These are phyloP conservation scores for Macroteleia sp. DNA, from an alignment of 2,888 invertebrate species.

Conservation along the genomic window DNA sequence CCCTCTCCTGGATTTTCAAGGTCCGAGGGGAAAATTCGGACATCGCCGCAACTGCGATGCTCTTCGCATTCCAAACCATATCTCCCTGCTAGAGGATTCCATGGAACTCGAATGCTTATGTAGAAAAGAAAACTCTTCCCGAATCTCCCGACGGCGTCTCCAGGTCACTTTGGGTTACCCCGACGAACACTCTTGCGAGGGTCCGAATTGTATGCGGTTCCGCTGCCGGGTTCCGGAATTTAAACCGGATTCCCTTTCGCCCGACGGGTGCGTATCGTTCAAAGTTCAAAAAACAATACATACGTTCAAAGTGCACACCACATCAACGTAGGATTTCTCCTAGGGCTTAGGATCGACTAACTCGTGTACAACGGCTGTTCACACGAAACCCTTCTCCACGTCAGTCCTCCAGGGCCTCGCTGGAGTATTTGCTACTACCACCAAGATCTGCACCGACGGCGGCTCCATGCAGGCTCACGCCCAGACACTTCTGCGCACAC, in stretches of 20 bases:
- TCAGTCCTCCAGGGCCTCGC: slow-evolving; percentile 87
- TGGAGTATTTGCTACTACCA: slow-evolving; percentile 87
- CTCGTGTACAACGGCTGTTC: slow-evolving; percentile 88
- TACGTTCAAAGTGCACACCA: slow-evolving; percentile 79
- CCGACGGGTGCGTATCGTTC: slow-evolving; percentile 82
- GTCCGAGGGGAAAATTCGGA: slow-evolving; percentile 84
- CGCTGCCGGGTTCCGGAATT: slow-evolving; percentile 87
- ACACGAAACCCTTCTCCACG: slow-evolving; percentile 87
- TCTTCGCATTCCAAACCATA: slow-evolving; percentile 85
- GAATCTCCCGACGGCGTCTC: slow-evolving; percentile 85
- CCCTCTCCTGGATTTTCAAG: slow-evolving; percentile 85
- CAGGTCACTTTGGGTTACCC: slow-evolving; percentile 84
- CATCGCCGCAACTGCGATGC: slow-evolving; percentile 79
- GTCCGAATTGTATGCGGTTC: slow-evolving; percentile 85
- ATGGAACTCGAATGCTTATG: slow-evolving; percentile 85
- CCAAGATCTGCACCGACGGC: slow-evolving; percentile 84
- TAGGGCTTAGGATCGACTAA: slow-evolving; percentile 86
- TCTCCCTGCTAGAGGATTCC: slow-evolving; percentile 85
- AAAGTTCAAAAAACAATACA: too few relatives aligned
- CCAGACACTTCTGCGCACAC: slow-evolving; percentile 84
- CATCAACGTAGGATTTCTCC: slow-evolving; percentile 85
- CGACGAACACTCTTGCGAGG: slow-evolving; percentile 84
- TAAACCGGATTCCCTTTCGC: slow-evolving; percentile 86
- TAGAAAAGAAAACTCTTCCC: slow-evolving; percentile 85
- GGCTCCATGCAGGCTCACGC: slow-evolving; percentile 83